A percentile compares a stretch with the other conserved stretches of the same genome.
These are phyloP conservation scores for Coranthus polyacanthus DNA, from an alignment of 2,797 vertebrate species.

Conservation along the genomic window DNA sequence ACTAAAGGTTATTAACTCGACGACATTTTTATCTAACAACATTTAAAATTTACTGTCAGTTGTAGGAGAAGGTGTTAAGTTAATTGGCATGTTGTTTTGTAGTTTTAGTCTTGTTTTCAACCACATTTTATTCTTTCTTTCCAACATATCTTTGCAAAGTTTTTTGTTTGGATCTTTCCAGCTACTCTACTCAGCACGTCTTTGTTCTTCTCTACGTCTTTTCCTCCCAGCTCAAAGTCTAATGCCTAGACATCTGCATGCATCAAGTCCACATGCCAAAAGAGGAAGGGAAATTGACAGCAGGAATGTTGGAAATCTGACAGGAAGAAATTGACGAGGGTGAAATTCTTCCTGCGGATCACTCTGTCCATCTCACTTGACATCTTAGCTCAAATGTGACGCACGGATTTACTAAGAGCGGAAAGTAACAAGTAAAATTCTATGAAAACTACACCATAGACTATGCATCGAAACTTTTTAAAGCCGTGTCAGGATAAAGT, in stretches of 20 bases:
- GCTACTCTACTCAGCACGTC: background rate
- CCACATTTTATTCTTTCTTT: too few species aligned
- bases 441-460: too few species aligned
- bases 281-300: conserved; percentile 28
- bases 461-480: too few species aligned
- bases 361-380: conserved; percentile 14
- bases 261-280: conserved; percentile 34
- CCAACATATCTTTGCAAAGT: too few species aligned
- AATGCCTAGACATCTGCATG: conserved; percentile 25
- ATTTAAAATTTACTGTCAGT: too few species aligned
- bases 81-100: too few species aligned
- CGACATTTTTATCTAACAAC: too few species aligned
- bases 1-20: too few species aligned
- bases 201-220: conserved; percentile 6
- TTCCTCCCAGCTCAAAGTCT: conserved; percentile 31
- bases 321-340: conserved; percentile 32
- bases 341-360: conserved; percentile 17
- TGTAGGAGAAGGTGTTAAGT: too few species aligned
- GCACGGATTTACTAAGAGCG: background rate
- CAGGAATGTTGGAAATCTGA: conserved; percentile 59
- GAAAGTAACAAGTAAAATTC: background rate
- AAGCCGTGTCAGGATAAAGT: too few species aligned
- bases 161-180: background rate
- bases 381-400: background rate
- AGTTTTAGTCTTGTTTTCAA: too few species aligned